phyloP scores from a whole-genome alignment of 2,797 vertebrate species.

The Tamandua tetradactyla region DNA sequence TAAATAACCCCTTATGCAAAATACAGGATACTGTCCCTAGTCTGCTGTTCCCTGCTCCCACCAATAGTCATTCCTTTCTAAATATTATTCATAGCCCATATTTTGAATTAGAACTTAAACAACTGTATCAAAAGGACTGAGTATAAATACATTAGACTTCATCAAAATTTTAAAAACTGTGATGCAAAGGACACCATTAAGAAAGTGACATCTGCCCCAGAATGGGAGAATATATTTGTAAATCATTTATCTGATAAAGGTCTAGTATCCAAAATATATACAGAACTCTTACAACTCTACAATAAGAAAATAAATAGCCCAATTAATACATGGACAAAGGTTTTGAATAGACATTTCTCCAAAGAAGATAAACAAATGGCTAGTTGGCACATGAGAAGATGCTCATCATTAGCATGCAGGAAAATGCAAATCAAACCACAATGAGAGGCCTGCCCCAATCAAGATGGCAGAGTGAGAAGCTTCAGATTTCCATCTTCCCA shows the following conservation, averaged over 20 bases:
- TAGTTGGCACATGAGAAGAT: background rate
- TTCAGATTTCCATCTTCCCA: too few species aligned
- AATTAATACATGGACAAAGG: background rate
- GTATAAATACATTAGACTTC: background rate
- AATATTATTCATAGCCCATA: background rate
- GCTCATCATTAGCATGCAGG: background rate
- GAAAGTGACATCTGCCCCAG: background rate
- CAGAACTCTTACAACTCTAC: background rate
- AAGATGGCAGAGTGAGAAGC: too few species aligned
- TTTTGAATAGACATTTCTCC: background rate
- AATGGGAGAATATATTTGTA: conserved; percentile 20
- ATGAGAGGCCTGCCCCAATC: too few species aligned
- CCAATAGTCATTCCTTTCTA: background rate
- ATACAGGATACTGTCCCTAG: background rate
- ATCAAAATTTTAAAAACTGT: conserved; percentile 25
- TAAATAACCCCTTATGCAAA: conserved; percentile 8
- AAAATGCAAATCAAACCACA: background rate
- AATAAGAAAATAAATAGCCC: background rate
- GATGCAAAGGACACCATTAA: background rate
- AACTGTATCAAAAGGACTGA: background rate
- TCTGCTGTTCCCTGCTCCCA: background rate
- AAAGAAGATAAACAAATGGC: too few species aligned
- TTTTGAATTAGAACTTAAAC: conserved; percentile 35
- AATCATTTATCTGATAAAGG: background rate
- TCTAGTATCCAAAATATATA: background rate